Conservation (phyloP, 2,113 vertebrate genomes). For the Cyprinodon variegatus region DNA sequence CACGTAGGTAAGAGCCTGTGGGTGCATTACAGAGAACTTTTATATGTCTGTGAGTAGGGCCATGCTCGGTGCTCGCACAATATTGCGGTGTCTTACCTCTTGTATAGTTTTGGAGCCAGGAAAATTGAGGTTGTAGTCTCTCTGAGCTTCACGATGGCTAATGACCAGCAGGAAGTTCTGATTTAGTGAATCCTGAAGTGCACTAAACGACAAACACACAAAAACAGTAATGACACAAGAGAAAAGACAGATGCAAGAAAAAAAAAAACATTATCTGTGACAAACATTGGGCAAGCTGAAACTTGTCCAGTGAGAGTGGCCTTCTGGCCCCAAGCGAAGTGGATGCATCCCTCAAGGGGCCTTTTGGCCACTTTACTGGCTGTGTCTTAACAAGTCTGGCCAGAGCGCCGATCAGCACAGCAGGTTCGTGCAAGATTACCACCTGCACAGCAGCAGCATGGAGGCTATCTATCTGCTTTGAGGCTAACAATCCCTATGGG, state of each 20-base stretch:
- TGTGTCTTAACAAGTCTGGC: constrained; percentile 86
- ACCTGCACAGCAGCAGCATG: constrained; percentile 62
- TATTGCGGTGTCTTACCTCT: constrained; percentile 85
- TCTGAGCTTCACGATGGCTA: constrained; percentile 97
- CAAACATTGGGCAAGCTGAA: constrained; percentile 87
- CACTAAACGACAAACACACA: constrained; percentile 72
- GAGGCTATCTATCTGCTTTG: constrained; percentile 26
- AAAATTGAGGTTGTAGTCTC: constrained; percentile 99
- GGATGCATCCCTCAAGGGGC: constrained; percentile 68
- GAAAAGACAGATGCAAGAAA: constrained; percentile 68
- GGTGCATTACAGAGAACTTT: constrained; percentile 15
- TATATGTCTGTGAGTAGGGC: constrained; percentile 9
- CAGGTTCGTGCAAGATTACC: constrained; percentile 60
- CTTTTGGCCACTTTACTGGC: constrained; percentile 66
- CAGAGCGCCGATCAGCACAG: constrained; percentile 78
- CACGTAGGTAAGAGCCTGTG: constrained; percentile 25
- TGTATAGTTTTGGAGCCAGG: constrained; percentile 98
- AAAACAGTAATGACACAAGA: constrained; percentile 15
- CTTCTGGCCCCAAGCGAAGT: constrained; percentile 70
- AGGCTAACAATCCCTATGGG: constrained; percentile 25
- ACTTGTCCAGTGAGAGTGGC: constrained; percentile 85
- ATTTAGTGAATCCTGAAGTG: constrained; percentile 96
- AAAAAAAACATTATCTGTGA: constrained; percentile 81
- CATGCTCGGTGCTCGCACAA: background rate
- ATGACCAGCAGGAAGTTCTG: constrained; percentile 98